Evolutionary conservation across 2,113 vertebrate species (phyloP), one percentile per base, ranked within the genome.

Genomic region (Istiophorus platypterus): DNA sequence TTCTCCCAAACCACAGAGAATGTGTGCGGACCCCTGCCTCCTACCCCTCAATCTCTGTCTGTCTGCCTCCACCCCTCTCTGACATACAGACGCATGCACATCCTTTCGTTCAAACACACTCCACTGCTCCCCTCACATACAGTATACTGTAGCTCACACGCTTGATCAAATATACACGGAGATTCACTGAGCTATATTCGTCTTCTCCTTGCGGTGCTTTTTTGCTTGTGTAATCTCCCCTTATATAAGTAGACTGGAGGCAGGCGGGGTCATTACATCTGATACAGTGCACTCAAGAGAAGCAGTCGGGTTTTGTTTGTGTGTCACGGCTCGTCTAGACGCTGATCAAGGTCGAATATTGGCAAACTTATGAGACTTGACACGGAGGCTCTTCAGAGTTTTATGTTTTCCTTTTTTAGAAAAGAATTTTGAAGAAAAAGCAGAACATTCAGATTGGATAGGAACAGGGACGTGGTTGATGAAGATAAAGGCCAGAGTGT

Each of bases 161-260:
- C 86, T 90, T 90, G 76, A 92, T 90, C 85, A 86, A 84, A 87
- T 70, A 80, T 67, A 86, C 76, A 86, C 69, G 31, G 63, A 87
- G 76, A 85, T 82, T 64, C 57, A 1, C 68, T 6, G 70, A 83
- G 85, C 89, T 93, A 92, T 91, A 92, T 93, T 76, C 2, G 82
- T 87, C 89, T 68, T 59, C 41, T 83, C 84, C 84, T 86, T 18
- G 68, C 63, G 0, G 63, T 81, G 22, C 37, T 72, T 65, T 70
- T 47, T 56, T 29, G 74, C 91, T 93, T 93, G 90, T 92, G 86
- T 92, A 93, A 93, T 91, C 85, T 61, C 72, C 75, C 77, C 87
- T 93, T 94, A 93, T 91, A 86, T 93, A 93, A 94, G 89, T 73
- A 76, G 64, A 86, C 79, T 67, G 20, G 72, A 91, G 89, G 84